Evolutionary conservation across 1,140 invertebrate genomes (phyloP).

Genomic region (Lethocerus indicus): DNA sequence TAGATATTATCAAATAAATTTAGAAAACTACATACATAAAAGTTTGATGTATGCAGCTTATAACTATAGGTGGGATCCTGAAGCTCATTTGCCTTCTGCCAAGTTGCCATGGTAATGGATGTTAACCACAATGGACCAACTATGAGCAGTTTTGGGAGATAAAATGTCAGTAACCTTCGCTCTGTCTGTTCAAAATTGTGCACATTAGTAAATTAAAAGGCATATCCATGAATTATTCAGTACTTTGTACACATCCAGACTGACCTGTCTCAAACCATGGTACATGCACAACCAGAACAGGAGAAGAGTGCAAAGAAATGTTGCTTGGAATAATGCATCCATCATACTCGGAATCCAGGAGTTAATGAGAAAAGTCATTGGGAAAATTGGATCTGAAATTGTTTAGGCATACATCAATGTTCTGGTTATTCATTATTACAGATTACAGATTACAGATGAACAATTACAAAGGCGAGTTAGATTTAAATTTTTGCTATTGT

Average conservation of each 20-base stretch:
- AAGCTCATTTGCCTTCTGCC: slow-evolving; percentile 78
- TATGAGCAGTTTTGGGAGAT: slow-evolving; percentile 76
- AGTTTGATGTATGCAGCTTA: slow-evolving; percentile 69
- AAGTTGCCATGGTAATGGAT: slow-evolving; percentile 66
- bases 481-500: too few relatives aligned
- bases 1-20: background rate
- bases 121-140: slow-evolving; percentile 78
- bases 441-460: too few relatives aligned
- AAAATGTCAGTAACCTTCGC: slow-evolving; percentile 67
- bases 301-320: slow-evolving; percentile 71
- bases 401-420: too few relatives aligned
- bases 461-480: too few relatives aligned
- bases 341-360: slow-evolving; percentile 82
- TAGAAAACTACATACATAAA: slow-evolving; percentile 77
- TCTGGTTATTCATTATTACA: too few relatives aligned
- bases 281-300: slow-evolving; percentile 92
- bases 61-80: slow-evolving; percentile 89
- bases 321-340: slow-evolving; percentile 78
- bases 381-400: slow-evolving; percentile 80
- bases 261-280: slow-evolving; percentile 82
- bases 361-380: slow-evolving; percentile 72
- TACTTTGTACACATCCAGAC: background rate
- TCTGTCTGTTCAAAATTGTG: slow-evolving; percentile 84
- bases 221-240: background rate
- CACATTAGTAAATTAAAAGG: too few relatives aligned